These are phyloP conservation scores for Crocallis elinguaria DNA, from an alignment of 2,888 invertebrate genomes.

Conservation along the genomic window DNA sequence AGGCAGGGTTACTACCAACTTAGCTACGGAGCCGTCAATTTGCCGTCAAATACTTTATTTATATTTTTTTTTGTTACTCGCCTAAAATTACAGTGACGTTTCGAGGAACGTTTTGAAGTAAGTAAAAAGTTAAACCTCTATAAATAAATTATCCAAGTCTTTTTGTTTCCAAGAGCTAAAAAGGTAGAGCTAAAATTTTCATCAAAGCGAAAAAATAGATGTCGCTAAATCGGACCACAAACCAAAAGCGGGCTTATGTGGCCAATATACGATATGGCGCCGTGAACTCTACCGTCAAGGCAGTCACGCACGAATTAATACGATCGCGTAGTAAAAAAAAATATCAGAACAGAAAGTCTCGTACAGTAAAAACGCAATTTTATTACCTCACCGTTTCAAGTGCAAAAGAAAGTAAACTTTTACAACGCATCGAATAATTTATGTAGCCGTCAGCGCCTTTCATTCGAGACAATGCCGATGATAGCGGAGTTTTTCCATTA, in stretches of 20 bases:
- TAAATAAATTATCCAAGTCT: too few relatives aligned
- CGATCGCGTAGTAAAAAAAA: conserved; percentile 27
- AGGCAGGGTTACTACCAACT: too few relatives aligned
- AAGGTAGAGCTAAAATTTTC: background rate
- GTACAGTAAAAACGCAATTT: conserved; percentile 23
- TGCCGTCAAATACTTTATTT: too few relatives aligned
- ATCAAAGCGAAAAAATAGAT: background rate
- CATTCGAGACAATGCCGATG: conserved; percentile 36
- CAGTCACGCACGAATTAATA: conserved; percentile 28
- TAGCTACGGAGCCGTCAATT: too few relatives aligned
- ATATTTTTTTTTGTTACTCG: too few relatives aligned
- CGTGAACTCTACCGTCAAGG: conserved; percentile 24
- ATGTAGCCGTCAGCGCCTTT: conserved; percentile 33
- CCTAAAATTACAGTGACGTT: too few relatives aligned
- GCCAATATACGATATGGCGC: conserved; percentile 38
- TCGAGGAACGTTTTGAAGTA: too few relatives aligned
- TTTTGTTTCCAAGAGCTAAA: too few relatives aligned
- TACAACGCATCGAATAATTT: conserved; percentile 33
- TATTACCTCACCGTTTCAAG: conserved; percentile 27
- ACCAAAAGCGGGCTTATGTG: conserved; percentile 28
- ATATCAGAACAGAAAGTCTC: conserved; percentile 28
- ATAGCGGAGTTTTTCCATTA: conserved; percentile 45
- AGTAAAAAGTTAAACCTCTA: too few relatives aligned
- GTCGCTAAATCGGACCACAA: conserved; percentile 2
- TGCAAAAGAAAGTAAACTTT: conserved; percentile 34